Conservation (phyloP, 2,888 invertebrate genomes). For the Nezara viridula region DNA sequence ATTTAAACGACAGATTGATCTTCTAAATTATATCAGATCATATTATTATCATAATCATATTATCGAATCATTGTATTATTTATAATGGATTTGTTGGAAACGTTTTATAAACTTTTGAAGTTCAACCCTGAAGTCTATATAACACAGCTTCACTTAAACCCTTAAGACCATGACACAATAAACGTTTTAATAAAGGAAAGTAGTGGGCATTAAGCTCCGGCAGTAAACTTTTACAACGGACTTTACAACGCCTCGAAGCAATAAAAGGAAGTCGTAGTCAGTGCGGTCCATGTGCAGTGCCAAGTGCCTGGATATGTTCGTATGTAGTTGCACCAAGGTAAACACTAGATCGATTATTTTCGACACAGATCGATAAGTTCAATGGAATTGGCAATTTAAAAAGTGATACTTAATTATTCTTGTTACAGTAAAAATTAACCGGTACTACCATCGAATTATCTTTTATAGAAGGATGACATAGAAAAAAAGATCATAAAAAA, state of each 20-base stretch:
- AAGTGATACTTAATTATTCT: too few species aligned
- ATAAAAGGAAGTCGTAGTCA: neutral
- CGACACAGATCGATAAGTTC: too few species aligned
- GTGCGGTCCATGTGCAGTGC: neutral
- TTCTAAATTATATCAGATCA: too few species aligned
- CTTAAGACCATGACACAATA: neutral
- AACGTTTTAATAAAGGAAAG: conserved; percentile 27
- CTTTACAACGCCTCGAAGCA: conserved; percentile 11
- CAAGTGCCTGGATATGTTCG: neutral
- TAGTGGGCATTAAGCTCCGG: neutral
- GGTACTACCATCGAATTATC: too few species aligned
- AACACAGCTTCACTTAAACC: neutral
- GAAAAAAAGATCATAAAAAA: too few species aligned
- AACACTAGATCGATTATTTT: neutral
- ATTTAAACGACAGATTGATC: too few species aligned
- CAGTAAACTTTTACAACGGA: conserved; percentile 13
- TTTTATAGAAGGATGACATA: too few species aligned
- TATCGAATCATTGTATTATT: too few species aligned
- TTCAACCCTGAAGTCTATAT: neutral
- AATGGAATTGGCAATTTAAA: too few species aligned
- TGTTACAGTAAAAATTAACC: too few species aligned
- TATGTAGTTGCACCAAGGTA: neutral
- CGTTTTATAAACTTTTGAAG: neutral
- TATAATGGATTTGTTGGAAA: too few species aligned
- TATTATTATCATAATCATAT: too few species aligned